Base-by-base conservation (phyloP, 2,113 vertebrate species). In the Pelmatolapia mariae region DNA sequence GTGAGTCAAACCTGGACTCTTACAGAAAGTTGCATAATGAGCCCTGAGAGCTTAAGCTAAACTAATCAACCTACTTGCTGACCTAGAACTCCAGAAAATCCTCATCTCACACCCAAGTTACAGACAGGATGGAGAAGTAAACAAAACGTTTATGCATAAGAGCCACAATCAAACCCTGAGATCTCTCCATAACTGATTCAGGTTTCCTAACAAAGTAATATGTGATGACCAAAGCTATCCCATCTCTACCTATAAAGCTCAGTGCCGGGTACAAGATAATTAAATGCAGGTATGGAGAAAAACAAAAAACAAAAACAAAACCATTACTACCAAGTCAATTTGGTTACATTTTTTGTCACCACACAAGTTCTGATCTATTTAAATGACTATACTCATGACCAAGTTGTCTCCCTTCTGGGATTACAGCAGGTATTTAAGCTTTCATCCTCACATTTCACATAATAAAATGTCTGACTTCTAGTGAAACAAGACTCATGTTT, bases 21-120 rank as follows among this genome's bases (percentile, higher is more conserved):
- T 5, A 11, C 83, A 91, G 88, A 84, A 92, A 90, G 83, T 86
- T 56, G 31, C 56, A 85, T 45, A 87, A 91, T 13, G 53, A 85
- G 10, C 5, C 57, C 54, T 19, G 45, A 31, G 47, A 61, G 26
- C 11, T 73, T 10, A 16, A 22, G 11, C 26, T 36, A 4, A 8
- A 50, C 15, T 52, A 78, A 78, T 52, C 47, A 52, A 85, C 29
- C 82, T 19, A 13, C 26, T 71, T 43, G 57, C 40, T 8, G 50
- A 54, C 31, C 76, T 31, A 78, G 10, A 29, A 29, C 10, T 76
- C 43, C 43, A 29, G 24, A 76, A 29, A 47, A 76, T 47, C 40
- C 66, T 43, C 24, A 19, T 78, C 71, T 19, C 71, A 19, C 15
- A 78, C 4, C 26, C 26, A 50, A 78, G 45, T 50, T 78, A 12